Base-by-base conservation (phyloP, 2,797 vertebrate species). In the Chiloscyllium punctatum region DNA sequence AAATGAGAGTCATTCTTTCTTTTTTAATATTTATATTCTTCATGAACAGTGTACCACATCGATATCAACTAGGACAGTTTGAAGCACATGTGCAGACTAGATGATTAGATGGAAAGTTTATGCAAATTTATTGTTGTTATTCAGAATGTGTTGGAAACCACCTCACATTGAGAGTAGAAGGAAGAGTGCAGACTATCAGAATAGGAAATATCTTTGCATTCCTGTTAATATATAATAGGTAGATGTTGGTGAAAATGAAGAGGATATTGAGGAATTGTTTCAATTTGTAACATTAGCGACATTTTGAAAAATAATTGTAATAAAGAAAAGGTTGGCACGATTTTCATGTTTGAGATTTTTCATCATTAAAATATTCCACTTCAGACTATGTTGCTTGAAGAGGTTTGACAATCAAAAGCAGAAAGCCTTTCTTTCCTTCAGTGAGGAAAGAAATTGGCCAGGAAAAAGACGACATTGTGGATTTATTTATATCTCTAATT, bases 301-400 rank as follows among this genome's bases (percentile, higher is more conserved):
- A 57, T 57, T 57, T 57, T 37, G 57, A 57, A 57, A 57, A 57
- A 57, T 57, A 57, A 57, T 57, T 57, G 57, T 9, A 6, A 57
- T 9, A 57, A 69, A 69, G 37, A 25, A 37, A 92, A 92, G 21
- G 18, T 42, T 69, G 62, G 3, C 27, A 66, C 30, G 62, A 42
- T 68, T 62, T 62, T 92, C 42, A 11, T 4, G n/a, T 23, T 69
- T 69, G 18, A 42, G 53, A 62, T 25, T 92, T 69, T 42, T 62
- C n/a, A 57, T 42, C 8, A 92, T 92, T 92, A 37, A 92, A 92
- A 23, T 82, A 91, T 92, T 68, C n/a, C 90, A n/a, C n/a, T 68
- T 92, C 33, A 68, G 62, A 84, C 92, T 66, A 42, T 66, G 23
- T 16, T 68, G 13, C 23, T 1, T 27, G 62, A 69, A 42, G n/a